These are phyloP conservation scores for Nasonia vitripennis DNA, from an alignment of 1,140 invertebrate species.

Conservation along the genomic window DNA sequence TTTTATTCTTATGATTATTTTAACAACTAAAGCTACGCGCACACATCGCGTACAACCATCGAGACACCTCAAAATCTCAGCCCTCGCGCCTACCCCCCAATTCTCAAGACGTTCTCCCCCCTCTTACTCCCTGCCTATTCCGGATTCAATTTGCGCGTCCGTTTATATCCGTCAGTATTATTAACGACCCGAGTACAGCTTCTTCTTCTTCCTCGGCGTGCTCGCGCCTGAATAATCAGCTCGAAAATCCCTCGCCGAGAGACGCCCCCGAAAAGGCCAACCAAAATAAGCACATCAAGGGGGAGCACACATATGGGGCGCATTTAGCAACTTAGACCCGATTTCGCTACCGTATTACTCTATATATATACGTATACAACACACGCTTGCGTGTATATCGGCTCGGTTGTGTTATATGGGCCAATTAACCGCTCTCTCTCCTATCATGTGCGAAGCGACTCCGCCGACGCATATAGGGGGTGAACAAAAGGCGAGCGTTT, in stretches of 20 bases:
- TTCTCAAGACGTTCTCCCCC: not conserved
- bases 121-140: not conserved
- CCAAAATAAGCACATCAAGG: conserved; percentile 3
- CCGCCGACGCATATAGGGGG: too few relatives aligned
- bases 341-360: not conserved
- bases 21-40: too few relatives aligned
- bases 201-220: too few relatives aligned
- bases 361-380: not conserved
- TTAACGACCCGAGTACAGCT: conserved; percentile 5
- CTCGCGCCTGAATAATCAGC: not conserved
- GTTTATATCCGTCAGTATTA: conserved; percentile 44
- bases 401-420: not conserved
- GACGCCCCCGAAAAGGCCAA: not conserved
- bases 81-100: not conserved
- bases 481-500: not conserved
- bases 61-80: not conserved
- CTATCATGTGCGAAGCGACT: conserved; percentile 15
- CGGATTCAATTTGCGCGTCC: conserved; percentile 37
- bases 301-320: conserved; percentile 13
- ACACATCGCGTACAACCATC: too few relatives aligned
- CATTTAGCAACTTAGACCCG: conserved; percentile 3
- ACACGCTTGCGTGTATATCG: too few relatives aligned
- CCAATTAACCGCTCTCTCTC: conserved; percentile 18
- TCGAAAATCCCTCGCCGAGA: not conserved
- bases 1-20: too few relatives aligned